phyloP scores from a whole-genome alignment of 2,888 invertebrate species.

The Lottia scabra region DNA sequence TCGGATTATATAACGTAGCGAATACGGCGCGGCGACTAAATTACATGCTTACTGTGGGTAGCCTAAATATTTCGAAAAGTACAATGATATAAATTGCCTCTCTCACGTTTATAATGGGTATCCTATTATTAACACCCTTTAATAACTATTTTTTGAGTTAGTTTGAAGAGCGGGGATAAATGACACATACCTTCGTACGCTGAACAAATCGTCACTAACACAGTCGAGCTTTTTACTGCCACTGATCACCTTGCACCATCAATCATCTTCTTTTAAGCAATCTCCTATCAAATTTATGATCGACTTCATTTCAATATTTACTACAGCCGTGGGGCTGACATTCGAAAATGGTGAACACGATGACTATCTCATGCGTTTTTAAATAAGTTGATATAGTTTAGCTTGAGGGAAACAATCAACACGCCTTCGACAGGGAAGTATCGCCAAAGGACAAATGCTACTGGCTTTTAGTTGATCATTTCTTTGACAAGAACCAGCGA shows the following conservation, averaged over 20 bases:
- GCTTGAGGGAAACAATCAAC: slow-evolving; percentile 1
- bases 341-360: background rate
- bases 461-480: slow-evolving; percentile 1
- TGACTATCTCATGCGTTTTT: background rate
- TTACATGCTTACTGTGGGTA: too few species aligned
- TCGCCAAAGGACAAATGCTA: background rate
- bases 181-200: background rate
- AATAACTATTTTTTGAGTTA: background rate
- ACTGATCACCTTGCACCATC: background rate
- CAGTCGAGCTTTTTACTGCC: background rate
- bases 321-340: background rate
- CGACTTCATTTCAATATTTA: background rate
- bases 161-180: background rate
- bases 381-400: background rate
- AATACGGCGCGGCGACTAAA: too few species aligned
- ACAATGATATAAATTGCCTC: background rate
- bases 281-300: background rate
- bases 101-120: background rate
- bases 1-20: too few species aligned
- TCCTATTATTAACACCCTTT: background rate
- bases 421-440: background rate
- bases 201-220: background rate
- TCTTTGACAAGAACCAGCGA: background rate
- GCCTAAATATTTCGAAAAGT: background rate
- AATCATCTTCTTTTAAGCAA: slow-evolving; percentile 2